Base-by-base conservation (phyloP, 2,797 vertebrate genomes). In the Lacerta agilis region DNA sequence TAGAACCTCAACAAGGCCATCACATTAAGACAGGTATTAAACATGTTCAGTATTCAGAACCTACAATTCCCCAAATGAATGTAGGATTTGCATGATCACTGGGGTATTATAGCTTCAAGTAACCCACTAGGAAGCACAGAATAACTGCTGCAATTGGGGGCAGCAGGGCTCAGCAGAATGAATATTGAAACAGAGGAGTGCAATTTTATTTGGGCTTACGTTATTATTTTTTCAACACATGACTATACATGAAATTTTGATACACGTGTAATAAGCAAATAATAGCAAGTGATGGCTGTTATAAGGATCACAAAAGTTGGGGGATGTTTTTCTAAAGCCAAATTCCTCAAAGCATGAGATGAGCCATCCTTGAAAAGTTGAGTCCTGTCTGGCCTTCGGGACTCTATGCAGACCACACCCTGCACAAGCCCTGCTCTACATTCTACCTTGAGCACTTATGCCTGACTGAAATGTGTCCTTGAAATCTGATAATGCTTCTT, bases 11-110 rank as follows among this genome's bases (percentile, higher is more conserved):
- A 92, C 85, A 89, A 88, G 89, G 43, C 89, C 76, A 94, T 95
- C 95, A 95, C 90, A 89, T 72, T 91, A 95, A 95, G 89, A 95
- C 66, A 94, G 92, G 91, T 94, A 96, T 96, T 96, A 96, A 95
- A 96, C 91, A 92, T 91, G 94, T 95, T 96, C 89, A 83, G 77
- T 90, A 93, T 93, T 95, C 92, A 90, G 94, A 97, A 96, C 95
- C 96, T 96, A 92, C 94, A 96, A 94, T 96, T 97, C 94, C 93
- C 88, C 86, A 94, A 96, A 97, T 95, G 90, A 95, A 95, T 94
- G 92, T 69, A 94, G 95, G 95, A 96, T 97, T 97, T 97, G 94
- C 87, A 94, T 93, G 94, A 96, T 94, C 89, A 82, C 92, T 92
- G 87, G 81, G 94, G 91, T 77, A 95, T 92, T 90, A 94, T 0